Conservation (phyloP, 2,113 vertebrate species). For the Bos javanicus region DNA sequence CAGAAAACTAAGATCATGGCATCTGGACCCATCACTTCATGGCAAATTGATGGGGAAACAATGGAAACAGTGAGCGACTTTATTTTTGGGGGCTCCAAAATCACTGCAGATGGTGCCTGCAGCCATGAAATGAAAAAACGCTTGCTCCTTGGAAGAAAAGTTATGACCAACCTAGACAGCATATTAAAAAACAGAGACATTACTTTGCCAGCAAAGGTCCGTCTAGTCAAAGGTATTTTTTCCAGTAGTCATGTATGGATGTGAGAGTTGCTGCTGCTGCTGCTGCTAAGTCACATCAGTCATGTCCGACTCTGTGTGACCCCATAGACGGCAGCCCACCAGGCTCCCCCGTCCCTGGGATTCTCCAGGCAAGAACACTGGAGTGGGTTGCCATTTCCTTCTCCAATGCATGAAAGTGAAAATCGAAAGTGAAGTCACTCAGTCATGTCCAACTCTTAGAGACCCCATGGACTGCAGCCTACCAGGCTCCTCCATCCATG, state of each 20-base stretch:
- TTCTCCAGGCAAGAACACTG: no score
- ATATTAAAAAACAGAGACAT: not conserved
- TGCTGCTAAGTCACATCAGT: no score
- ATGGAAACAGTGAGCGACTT: not conserved
- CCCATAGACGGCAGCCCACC: no score
- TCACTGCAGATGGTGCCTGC: not conserved
- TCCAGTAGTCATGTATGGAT: not conserved
- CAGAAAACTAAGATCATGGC: not conserved
- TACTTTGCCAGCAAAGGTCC: not conserved
- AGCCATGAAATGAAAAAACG: not conserved
- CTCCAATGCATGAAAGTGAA: no score
- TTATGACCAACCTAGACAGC: not conserved
- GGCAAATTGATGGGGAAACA: not conserved
- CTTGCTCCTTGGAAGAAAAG: not conserved
- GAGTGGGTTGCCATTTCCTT: no score
- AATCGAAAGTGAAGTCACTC: no score
- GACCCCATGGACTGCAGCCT: no score
- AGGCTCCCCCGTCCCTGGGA: no score
- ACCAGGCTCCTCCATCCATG: no score
- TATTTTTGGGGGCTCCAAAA: fast-evolving
- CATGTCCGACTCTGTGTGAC: no score
- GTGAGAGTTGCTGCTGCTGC: not conserved
- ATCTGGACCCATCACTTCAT: not conserved
- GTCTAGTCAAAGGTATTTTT: not conserved
- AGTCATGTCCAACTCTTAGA: no score